A percentile compares a stretch with the other conserved stretches of the same genome.
Evolutionary conservation across 2,113 vertebrate genomes (phyloP).

Genomic region (Promerops cafer): DNA sequence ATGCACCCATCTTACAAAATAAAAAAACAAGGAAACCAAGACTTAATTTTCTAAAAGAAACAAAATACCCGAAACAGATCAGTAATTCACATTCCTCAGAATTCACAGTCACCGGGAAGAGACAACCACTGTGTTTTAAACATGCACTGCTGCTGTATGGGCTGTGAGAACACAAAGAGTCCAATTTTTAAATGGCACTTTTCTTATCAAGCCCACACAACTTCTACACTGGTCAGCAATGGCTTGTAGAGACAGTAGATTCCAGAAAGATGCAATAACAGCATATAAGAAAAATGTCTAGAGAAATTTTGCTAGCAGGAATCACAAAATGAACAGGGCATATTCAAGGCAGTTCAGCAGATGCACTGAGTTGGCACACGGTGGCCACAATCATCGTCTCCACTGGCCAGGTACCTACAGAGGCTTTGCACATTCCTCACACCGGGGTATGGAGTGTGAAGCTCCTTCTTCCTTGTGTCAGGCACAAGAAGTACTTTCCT

Average conservation of each 20-base stretch:
- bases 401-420: not conserved
- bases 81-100: conserved; percentile 2
- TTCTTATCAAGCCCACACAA: not conserved
- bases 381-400: not conserved
- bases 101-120: not conserved
- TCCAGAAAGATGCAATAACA: not conserved
- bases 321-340: not conserved
- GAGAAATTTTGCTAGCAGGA: not conserved
- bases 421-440: not conserved
- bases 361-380: not conserved
- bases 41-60: not conserved
- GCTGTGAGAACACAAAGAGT: not conserved
- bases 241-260: accelerated
- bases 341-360: not conserved
- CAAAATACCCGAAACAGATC: not conserved
- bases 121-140: not conserved
- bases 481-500: not conserved
- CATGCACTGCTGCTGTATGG: not conserved
- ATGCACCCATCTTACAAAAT: not conserved
- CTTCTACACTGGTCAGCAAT: not conserved
- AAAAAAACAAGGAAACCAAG: not conserved
- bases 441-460: not conserved
- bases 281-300: not conserved
- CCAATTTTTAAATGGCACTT: not conserved
- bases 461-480: not conserved